A percentile compares a stretch with the other conserved stretches of the same genome.
These are phyloP conservation scores for Smithornis capensis DNA, from an alignment of 2,113 vertebrate species.

Conservation along the genomic window DNA sequence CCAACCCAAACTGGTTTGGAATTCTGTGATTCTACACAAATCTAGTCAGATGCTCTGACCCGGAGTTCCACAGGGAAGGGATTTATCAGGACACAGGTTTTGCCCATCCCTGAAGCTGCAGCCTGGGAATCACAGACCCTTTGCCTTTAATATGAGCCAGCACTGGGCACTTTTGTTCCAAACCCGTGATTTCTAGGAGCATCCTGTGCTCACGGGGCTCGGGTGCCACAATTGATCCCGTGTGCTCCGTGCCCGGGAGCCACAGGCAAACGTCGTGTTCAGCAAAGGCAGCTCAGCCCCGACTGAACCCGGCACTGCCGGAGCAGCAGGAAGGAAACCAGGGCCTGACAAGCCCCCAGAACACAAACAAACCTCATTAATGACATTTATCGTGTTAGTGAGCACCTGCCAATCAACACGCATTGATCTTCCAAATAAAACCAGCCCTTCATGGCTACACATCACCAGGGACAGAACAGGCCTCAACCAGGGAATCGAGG, in stretches of 20 bases:
- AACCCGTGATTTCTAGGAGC: not conserved
- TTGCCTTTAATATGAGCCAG: not conserved
- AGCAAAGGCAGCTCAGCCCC: not conserved
- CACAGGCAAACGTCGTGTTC: not conserved
- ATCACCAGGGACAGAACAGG: not conserved
- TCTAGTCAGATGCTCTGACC: fast-evolving
- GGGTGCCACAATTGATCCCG: not conserved
- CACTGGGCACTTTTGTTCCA: not conserved
- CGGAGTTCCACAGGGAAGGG: no score
- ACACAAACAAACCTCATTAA: not conserved
- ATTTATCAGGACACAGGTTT: not conserved
- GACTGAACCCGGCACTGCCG: not conserved
- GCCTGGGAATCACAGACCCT: not conserved
- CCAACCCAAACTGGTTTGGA: not conserved
- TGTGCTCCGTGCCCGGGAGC: not conserved
- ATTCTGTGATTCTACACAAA: not conserved
- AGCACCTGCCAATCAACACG: not conserved
- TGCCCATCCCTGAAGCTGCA: not conserved
- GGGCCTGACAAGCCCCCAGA: fast-evolving
- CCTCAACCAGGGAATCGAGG: fast-evolving
- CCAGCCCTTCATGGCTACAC: fast-evolving
- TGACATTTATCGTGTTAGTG: fast-evolving
- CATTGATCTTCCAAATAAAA: not conserved
- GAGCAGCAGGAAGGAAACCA: not conserved
- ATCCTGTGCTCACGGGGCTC: not conserved